A percentile compares a stretch with the other conserved stretches of the same genome.
Conservation (phyloP, 2,797 vertebrate genomes). For the Ptychadena robeensis region DNA sequence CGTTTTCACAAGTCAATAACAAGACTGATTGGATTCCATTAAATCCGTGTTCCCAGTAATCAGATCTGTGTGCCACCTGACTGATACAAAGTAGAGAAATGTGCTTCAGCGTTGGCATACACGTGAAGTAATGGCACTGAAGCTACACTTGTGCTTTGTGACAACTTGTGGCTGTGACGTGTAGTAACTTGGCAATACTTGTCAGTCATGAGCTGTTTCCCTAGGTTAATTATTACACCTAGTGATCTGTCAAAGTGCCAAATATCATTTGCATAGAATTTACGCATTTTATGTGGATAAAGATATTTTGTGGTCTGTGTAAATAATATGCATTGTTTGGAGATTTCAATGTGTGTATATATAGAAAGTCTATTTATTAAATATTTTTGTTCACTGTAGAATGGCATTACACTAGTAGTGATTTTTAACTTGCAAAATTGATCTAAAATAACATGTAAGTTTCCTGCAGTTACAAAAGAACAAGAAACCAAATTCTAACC, state of each 20-base stretch:
- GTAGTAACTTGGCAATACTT: conserved; percentile 33
- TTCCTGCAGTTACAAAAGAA: too few relatives aligned
- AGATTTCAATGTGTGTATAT: background rate
- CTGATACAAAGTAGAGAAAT: background rate
- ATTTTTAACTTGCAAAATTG: conserved; percentile 3
- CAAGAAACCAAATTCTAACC: too few relatives aligned
- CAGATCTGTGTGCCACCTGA: background rate
- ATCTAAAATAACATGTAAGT: background rate
- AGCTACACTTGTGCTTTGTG: conserved; percentile 1
- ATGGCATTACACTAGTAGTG: conserved; percentile 3
- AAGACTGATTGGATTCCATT: background rate
- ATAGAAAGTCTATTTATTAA: conserved; percentile 56
- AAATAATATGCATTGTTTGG: background rate
- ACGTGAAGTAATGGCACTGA: background rate
- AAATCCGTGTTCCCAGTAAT: background rate
- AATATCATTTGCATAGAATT: conserved; percentile 37
- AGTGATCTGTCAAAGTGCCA: conserved; percentile 46
- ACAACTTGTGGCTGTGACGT: conserved; percentile 14
- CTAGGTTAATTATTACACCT: background rate
- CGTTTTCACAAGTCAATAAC: background rate
- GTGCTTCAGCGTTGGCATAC: background rate
- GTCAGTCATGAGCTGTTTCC: background rate
- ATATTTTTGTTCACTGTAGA: conserved; percentile 34
- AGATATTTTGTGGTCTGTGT: conserved; percentile 30
- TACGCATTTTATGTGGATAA: conserved; percentile 23